phyloP scores from a whole-genome alignment of 2,797 vertebrate species.

The Pelobates cultripes region DNA sequence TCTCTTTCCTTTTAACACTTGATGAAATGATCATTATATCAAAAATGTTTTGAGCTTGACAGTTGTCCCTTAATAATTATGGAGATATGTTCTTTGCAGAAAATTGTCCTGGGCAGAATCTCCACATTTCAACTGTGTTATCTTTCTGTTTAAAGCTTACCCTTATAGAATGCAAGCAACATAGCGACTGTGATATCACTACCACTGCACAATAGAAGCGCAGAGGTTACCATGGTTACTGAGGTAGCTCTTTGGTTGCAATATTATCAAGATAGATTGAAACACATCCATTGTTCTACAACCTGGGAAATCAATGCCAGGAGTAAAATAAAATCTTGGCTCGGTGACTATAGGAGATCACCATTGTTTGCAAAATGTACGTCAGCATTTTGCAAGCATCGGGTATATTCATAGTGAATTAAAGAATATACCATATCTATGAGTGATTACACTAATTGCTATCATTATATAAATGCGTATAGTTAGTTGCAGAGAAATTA shows the following conservation, averaged over 20 bases:
- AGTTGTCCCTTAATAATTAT: no score
- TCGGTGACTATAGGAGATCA: slow-evolving; percentile 20
- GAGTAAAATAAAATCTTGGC: slow-evolving; percentile 17
- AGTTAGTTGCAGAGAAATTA: no score
- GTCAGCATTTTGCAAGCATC: not conserved
- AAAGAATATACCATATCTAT: no score
- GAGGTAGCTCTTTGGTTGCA: slow-evolving; percentile 43
- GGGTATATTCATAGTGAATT: not conserved
- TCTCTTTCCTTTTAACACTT: no score
- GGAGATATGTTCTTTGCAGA: no score
- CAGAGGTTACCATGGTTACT: slow-evolving; percentile 49
- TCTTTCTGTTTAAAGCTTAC: not conserved
- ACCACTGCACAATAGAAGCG: slow-evolving; percentile 26
- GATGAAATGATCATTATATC: no score
- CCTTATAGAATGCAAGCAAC: slow-evolving; percentile 27
- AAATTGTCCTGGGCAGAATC: not conserved
- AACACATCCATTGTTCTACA: slow-evolving; percentile 50
- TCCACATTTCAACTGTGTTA: not conserved
- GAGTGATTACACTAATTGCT: no score
- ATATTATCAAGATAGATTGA: slow-evolving; percentile 50
- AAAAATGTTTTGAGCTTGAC: no score
- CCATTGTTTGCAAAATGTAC: not conserved
- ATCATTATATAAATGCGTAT: no score
- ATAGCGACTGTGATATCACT: slow-evolving; percentile 36
- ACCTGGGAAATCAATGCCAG: slow-evolving; percentile 51